Base-by-base conservation (phyloP, 2,888 invertebrate species). In the Eremobia ochroleuca region DNA sequence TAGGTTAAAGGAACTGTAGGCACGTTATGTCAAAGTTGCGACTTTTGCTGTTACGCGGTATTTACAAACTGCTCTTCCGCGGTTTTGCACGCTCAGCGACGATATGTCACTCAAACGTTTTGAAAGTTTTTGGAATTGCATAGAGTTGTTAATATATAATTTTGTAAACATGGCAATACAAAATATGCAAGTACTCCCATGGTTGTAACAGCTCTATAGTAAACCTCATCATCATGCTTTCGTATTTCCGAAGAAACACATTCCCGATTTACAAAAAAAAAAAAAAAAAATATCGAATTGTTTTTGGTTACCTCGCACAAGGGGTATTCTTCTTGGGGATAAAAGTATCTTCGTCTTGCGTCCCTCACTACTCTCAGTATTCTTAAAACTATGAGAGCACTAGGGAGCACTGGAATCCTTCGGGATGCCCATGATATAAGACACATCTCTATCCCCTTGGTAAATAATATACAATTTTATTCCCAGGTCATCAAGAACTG, bases 401-500 rank as follows among this genome's bases (percentile, higher is more conserved):
- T n/a, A n/a, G n/a, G n/a, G 0, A 31, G 28, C 40, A 65, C 11
- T 28, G 21, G 28, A 28, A 28, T 28, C 28, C 13, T 40, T 21
- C 43, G 6, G 13, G 28, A 66, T 28, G 2, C 4, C 28, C 21
- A 4, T 13, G 43, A 66, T 28, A 28, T 21, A 28, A 43, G 6
- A 40, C 25, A 25, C 28, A 43, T 8, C 15, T 25, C 25, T 31
- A 46, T 31, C 6, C 13, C 21, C 2, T 25, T 31, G 18, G 8
- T 18, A 34, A 49, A 34, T 68, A 68, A 68, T 68, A n/a, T 21
- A 59, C 4, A 2, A 58, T 59, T 15, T 15, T 4, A 58, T 55
- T 85, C 81, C 0, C 89, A 97, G 97, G 96, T 97, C 82, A 97
- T 99, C 83, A 98, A 98, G 91, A 98, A 98, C 91, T 99, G 99